Percentiles rank a stretch among this genome's conserved stretches.
phyloP scores from a whole-genome alignment of 2,888 invertebrate species.

The Agrotis segetum region DNA sequence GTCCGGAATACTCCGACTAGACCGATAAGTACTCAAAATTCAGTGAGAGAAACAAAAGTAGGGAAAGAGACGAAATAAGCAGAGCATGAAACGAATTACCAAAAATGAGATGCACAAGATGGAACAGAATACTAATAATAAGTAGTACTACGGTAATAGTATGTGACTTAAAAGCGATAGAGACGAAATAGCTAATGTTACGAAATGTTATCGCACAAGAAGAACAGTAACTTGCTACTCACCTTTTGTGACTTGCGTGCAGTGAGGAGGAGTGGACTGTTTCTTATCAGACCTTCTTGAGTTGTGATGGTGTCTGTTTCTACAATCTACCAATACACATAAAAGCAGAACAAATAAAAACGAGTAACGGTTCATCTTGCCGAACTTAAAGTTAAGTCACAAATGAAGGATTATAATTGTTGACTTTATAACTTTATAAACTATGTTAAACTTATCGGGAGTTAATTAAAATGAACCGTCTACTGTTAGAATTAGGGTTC shows the following conservation, averaged over 20 bases:
- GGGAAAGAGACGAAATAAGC: no score
- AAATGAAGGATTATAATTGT: conserved; percentile 14
- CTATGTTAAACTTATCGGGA: conserved; percentile 29
- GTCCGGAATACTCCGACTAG: no score
- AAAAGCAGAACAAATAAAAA: conserved; percentile 50
- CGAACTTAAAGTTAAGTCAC: conserved; percentile 20
- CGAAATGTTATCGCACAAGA: no score
- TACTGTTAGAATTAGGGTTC: conserved; percentile 22
- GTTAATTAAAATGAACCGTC: conserved; percentile 44
- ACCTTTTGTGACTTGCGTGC: conserved; percentile 81
- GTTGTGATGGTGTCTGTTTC: conserved; percentile 15
- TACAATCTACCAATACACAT: conserved; percentile 46
- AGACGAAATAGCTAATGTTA: no score
- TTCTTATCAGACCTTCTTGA: conserved; percentile 50
- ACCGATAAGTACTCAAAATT: no score
- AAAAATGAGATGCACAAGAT: no score
- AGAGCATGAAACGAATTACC: no score
- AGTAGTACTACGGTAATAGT: no score
- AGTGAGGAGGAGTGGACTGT: conserved; percentile 75
- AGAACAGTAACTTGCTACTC: conserved; percentile 29
- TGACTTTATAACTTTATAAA: conserved; percentile 8
- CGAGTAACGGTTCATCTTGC: conserved; percentile 51
- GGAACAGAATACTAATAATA: no score
- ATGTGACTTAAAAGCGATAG: no score
- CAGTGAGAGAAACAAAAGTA: no score